phyloP scores from a whole-genome alignment of 1,140 invertebrate species.

The Hermetia illucens region DNA sequence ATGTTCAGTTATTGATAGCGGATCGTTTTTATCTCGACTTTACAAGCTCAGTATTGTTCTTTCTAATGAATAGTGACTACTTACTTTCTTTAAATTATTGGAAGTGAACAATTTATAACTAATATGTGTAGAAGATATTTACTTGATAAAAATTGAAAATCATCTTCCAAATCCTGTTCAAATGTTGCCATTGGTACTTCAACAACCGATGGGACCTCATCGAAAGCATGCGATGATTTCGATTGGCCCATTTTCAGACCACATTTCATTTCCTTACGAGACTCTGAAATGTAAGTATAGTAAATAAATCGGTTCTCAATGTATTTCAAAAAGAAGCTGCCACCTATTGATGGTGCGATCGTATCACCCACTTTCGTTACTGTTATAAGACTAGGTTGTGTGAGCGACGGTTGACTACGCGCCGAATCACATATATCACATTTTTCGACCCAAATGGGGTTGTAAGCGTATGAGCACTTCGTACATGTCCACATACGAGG shows the following conservation, averaged over 20 bases:
- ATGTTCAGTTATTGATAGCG: too few relatives aligned
- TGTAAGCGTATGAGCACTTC: slow-evolving; percentile 77
- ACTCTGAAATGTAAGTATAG: slow-evolving; percentile 3
- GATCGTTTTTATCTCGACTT: too few relatives aligned
- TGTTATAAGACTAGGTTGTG: slow-evolving; percentile 50
- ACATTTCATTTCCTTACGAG: slow-evolving; percentile 3
- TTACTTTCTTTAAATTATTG: too few relatives aligned
- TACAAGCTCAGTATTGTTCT: too few relatives aligned
- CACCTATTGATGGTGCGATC: slow-evolving; percentile 1
- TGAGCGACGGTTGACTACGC: slow-evolving; percentile 45
- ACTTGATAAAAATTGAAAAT: slow-evolving; percentile 34
- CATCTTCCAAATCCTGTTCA: slow-evolving; percentile 35
- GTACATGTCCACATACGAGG: slow-evolving; percentile 71
- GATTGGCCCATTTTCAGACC: slow-evolving; percentile 7
- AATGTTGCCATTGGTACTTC: slow-evolving; percentile 29
- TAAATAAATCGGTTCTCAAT: not conserved
- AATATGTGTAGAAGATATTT: too few relatives aligned
- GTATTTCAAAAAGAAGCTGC: not conserved
- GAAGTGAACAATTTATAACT: too few relatives aligned
- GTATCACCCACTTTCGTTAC: slow-evolving; percentile 40
- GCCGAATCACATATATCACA: slow-evolving; percentile 68
- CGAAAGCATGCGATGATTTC: slow-evolving; percentile 6
- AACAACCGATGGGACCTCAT: slow-evolving; percentile 6
- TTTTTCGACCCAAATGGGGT: slow-evolving; percentile 56
- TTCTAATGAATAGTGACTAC: too few relatives aligned